Evolutionary conservation across 2,113 vertebrate species (phyloP).

Genomic region (Mungos mungo): DNA sequence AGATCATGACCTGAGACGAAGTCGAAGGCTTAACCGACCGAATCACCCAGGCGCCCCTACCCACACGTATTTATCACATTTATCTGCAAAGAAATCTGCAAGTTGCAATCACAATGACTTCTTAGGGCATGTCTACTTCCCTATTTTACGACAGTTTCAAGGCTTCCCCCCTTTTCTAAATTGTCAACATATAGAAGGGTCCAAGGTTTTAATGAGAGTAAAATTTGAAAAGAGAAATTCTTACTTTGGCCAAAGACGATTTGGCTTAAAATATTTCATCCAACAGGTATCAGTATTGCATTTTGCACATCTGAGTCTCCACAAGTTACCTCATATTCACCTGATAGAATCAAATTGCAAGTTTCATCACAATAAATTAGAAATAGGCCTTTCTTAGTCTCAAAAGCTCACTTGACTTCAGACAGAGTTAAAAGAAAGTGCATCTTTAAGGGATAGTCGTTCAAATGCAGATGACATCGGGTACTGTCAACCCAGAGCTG

Average conservation of each 20-base stretch:
- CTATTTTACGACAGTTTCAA: background rate
- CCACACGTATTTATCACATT: background rate
- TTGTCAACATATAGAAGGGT: background rate
- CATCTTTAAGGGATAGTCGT: background rate
- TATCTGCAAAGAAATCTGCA: background rate
- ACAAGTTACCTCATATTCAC: background rate
- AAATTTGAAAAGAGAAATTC: background rate
- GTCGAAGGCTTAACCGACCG: too few relatives aligned
- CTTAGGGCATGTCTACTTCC: background rate
- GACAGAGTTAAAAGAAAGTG: background rate
- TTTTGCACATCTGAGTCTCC: background rate
- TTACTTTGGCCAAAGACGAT: background rate
- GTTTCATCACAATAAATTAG: constrained; percentile 2
- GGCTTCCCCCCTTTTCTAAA: background rate
- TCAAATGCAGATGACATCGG: background rate
- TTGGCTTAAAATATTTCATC: background rate
- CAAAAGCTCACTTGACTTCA: background rate
- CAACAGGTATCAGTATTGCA: background rate
- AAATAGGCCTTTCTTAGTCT: background rate
- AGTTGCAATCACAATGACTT: background rate
- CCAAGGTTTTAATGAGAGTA: background rate
- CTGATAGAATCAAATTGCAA: background rate
- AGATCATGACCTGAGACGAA: too few relatives aligned
- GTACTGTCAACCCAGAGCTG: background rate
- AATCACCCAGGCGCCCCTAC: too few relatives aligned